Evolutionary conservation across 2,113 vertebrate genomes (phyloP).

Genomic region (Amazona guildingii): DNA sequence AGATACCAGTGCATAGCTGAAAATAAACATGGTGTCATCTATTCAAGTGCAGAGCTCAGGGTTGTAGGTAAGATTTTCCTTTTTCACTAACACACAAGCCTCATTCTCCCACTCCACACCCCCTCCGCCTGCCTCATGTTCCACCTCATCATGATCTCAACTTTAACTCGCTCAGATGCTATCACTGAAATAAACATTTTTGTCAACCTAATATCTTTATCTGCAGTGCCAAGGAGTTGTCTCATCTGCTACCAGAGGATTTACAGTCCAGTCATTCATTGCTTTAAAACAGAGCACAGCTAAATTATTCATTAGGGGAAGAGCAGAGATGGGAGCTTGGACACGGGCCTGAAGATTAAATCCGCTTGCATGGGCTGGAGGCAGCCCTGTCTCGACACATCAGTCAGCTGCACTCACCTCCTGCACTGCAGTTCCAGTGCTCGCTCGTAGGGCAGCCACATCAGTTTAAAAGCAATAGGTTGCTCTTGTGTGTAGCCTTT

Average conservation of each 20-base stretch:
- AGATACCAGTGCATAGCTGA: slow-evolving; percentile 97
- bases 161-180: neutral
- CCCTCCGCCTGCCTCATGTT: neutral
- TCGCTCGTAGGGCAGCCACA: neutral
- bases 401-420: neutral
- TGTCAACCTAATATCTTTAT: neutral
- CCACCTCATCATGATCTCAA: neutral
- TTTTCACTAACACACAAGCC: neutral
- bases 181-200: neutral
- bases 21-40: slow-evolving; percentile 94
- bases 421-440: neutral
- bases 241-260: slow-evolving; percentile 3
- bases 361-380: neutral
- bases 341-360: neutral
- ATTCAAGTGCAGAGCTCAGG: slow-evolving; percentile 88
- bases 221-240: neutral
- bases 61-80: slow-evolving; percentile 87
- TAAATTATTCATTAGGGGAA: slow-evolving; percentile 29
- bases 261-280: neutral
- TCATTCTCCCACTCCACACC: neutral
- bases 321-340: neutral
- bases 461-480: neutral
- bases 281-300: neutral
- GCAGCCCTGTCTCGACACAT: neutral
- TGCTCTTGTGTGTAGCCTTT: neutral